These are phyloP conservation scores for Osmerus mordax DNA, from an alignment of 2,113 vertebrate genomes.

Conservation along the genomic window DNA sequence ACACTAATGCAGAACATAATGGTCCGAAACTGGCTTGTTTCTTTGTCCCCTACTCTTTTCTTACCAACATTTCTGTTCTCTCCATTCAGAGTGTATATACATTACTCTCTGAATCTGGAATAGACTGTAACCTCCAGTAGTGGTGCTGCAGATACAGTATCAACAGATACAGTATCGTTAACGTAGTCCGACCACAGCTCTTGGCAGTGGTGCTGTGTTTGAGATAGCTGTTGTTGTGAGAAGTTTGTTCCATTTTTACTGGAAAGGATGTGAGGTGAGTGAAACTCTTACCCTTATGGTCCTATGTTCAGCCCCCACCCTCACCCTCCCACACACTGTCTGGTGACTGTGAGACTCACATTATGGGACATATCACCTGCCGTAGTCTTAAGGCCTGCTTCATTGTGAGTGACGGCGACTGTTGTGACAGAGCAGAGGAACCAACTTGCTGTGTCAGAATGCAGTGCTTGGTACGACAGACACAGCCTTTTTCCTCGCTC, in stretches of 20 bases:
- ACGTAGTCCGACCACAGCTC: neutral
- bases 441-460: neutral
- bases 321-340: neutral
- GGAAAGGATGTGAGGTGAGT: no score
- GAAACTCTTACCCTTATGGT: no score
- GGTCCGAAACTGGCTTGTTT: no score
- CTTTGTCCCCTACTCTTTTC: no score
- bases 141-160: neutral
- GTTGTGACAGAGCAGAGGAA: neutral
- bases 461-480: neutral
- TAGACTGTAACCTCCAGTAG: neutral
- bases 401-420: neutral
- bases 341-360: neutral
- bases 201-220: neutral
- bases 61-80: neutral
- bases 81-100: neutral
- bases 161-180: neutral
- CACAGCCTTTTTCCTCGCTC: neutral
- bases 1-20: no score
- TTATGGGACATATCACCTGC: neutral
- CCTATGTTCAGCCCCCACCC: neutral
- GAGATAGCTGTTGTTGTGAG: neutral
- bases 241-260: no score
- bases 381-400: conserved; percentile 1
- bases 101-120: neutral